Conservation (phyloP, 2,113 vertebrate species). For the Oxyura jamaicensis region DNA sequence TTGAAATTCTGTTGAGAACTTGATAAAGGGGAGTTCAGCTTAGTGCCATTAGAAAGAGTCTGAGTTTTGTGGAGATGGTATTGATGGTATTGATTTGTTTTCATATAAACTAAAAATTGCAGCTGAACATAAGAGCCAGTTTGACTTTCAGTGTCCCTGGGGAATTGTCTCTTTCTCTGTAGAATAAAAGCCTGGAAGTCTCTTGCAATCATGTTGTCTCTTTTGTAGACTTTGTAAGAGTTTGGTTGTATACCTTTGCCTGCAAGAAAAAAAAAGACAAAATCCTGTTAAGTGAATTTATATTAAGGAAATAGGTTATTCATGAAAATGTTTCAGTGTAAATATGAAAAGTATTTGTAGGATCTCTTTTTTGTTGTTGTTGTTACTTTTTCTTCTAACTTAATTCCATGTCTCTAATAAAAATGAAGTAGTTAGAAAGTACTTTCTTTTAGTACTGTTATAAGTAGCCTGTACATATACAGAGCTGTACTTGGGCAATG, state of each 20-base stretch:
- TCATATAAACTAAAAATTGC: slow-evolving; percentile 47
- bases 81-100: slow-evolving; percentile 54
- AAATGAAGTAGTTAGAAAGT: slow-evolving; percentile 16
- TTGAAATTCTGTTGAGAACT: slow-evolving; percentile 39
- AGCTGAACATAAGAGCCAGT: slow-evolving; percentile 7
- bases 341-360: slow-evolving; percentile 60
- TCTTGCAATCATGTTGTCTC: slow-evolving; percentile 4
- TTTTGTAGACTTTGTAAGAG: not conserved
- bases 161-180: slow-evolving; percentile 52
- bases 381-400: not conserved
- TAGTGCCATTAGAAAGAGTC: slow-evolving; percentile 5
- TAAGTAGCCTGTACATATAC: not conserved
- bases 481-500: not conserved
- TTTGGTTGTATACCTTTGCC: slow-evolving; percentile 3
- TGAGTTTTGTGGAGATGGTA: not conserved
- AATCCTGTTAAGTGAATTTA: not conserved
- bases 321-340: slow-evolving; percentile 77
- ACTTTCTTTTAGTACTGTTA: slow-evolving; percentile 14
- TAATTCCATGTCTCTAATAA: not conserved
- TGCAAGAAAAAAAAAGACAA: not conserved
- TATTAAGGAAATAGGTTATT: slow-evolving; percentile 65
- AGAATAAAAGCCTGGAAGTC: slow-evolving; percentile 30
- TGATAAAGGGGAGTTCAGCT: slow-evolving; percentile 35
- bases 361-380: not conserved
- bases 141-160: slow-evolving; percentile 16